phyloP scores from a whole-genome alignment of 2,888 invertebrate species.

The Drosophila gaucha region DNA sequence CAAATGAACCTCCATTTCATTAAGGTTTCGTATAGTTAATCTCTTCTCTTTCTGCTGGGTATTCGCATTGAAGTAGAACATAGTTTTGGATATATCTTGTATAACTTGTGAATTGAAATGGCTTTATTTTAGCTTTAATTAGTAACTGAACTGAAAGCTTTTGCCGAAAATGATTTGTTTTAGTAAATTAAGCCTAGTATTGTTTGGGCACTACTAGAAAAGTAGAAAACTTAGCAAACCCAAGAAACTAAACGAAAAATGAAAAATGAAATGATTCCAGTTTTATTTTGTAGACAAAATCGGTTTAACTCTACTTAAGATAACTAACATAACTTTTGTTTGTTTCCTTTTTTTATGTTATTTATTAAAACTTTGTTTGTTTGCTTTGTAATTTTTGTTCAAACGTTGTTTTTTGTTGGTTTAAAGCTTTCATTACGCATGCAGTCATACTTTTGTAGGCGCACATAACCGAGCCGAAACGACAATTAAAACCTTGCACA shows the following conservation, averaged over 20 bases:
- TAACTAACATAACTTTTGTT: constrained; percentile 4
- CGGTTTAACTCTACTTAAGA: constrained; percentile 15
- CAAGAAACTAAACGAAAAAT: background rate
- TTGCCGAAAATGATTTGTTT: too few species aligned
- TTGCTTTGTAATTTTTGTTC: background rate
- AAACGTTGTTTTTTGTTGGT: constrained; percentile 17
- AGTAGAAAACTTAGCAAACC: too few species aligned
- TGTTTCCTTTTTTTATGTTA: constrained; percentile 9
- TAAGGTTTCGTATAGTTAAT: constrained; percentile 34
- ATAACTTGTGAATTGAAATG: background rate
- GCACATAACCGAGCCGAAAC: background rate
- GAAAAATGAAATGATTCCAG: background rate
- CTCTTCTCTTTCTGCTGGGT: background rate
- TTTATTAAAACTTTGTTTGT: background rate
- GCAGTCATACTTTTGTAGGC: constrained; percentile 47
- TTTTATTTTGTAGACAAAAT: constrained; percentile 54
- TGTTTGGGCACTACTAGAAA: too few species aligned
- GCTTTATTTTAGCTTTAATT: background rate
- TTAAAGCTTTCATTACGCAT: constrained; percentile 76
- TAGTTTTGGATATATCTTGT: constrained; percentile 1
- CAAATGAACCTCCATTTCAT: constrained; percentile 40
- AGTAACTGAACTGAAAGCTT: background rate
- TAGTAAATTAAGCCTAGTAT: background rate
- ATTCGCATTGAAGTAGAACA: constrained; percentile 3
- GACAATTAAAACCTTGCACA: constrained; percentile 8